Evolutionary conservation across 1,140 invertebrate species (phyloP).

Genomic region (Heliconius eleuchia): DNA sequence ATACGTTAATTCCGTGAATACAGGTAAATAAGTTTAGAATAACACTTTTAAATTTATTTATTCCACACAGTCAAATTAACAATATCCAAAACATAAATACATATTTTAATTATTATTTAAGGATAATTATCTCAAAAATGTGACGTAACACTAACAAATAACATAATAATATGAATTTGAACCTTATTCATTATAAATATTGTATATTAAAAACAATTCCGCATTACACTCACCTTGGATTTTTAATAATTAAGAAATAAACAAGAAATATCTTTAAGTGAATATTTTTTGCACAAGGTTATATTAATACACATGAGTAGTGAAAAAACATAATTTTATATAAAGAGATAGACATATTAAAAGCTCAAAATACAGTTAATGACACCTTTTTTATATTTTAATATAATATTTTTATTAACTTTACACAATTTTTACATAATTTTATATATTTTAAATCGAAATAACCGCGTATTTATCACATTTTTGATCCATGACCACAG

Average conservation of each 20-base stretch:
- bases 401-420: not conserved
- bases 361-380: not conserved
- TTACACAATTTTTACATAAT: not conserved
- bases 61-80: too few relatives aligned
- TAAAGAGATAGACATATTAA: not conserved
- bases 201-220: not conserved
- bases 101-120: not conserved
- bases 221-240: not conserved
- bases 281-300: conserved; percentile 11
- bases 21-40: not conserved
- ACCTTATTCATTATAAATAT: not conserved
- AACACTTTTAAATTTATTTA: not conserved
- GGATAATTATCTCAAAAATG: not conserved
- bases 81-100: too few relatives aligned
- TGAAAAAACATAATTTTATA: not conserved
- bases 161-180: not conserved
- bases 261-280: not conserved
- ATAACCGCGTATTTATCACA: conserved; percentile 5
- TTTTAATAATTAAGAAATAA: not conserved
- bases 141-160: conserved; percentile 3
- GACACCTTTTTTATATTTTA: not conserved
- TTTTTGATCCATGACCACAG: not conserved
- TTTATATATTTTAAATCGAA: not conserved
- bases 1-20: not conserved
- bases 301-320: not conserved